Percentiles rank a stretch among this genome's conserved stretches.
Evolutionary conservation across 2,113 vertebrate species (phyloP).

Genomic region (Sula dactylatra): DNA sequence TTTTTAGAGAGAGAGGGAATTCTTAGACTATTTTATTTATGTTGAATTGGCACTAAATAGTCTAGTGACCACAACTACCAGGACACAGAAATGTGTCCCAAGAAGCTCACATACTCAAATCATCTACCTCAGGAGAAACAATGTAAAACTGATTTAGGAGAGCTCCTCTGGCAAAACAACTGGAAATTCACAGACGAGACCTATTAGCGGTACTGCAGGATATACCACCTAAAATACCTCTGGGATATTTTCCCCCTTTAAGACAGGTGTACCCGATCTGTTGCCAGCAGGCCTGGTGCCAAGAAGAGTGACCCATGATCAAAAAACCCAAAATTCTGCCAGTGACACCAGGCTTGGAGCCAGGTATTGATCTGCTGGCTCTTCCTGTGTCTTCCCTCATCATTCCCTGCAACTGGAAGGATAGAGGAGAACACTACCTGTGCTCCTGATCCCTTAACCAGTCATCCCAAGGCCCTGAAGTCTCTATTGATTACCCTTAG

Average conservation of each 20-base stretch:
- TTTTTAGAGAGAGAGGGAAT: background rate
- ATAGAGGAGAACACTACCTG: no score
- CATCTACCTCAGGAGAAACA: background rate
- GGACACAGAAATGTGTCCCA: background rate
- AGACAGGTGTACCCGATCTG: no score
- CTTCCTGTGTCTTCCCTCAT: no score
- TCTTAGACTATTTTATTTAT: background rate
- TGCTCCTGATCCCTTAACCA: no score
- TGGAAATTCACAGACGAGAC: background rate
- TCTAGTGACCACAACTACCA: background rate
- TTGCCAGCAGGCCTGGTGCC: no score
- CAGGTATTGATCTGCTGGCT: no score
- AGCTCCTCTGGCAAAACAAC: background rate
- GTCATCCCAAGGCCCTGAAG: no score
- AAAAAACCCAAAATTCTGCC: no score
- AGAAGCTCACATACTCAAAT: background rate
- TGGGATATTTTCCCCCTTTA: background rate
- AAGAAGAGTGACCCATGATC: no score
- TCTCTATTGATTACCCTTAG: no score
- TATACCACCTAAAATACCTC: background rate
- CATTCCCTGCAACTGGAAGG: no score
- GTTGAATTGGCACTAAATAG: background rate
- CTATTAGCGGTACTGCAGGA: background rate
- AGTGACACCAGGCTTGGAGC: no score
- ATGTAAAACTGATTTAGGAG: background rate